Percentiles rank a stretch among this genome's conserved stretches.
phyloP scores from a whole-genome alignment of 2,113 vertebrate genomes.

The Rhabdomys dilectus region DNA sequence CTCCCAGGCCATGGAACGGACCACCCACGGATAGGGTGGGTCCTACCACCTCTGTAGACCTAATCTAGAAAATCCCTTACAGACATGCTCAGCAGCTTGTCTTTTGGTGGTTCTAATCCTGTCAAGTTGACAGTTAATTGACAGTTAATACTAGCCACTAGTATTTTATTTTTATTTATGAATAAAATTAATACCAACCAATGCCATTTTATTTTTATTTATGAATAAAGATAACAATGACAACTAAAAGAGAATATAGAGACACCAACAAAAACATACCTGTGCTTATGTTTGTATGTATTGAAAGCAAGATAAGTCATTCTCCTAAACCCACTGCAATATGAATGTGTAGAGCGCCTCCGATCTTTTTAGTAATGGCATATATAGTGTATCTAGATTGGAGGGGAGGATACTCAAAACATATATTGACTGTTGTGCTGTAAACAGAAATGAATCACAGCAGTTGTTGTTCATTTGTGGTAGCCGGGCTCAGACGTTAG shows the following conservation, averaged over 20 bases:
- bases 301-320: constrained; percentile 8
- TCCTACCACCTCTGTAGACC: not conserved
- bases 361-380: not conserved
- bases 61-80: not conserved
- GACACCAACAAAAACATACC: not conserved
- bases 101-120: not conserved
- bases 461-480: not conserved
- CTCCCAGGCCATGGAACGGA: not conserved
- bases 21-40: not conserved
- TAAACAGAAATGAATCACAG: constrained; percentile 43
- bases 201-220: constrained; percentile 22
- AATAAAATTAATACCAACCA: not conserved
- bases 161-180: constrained; percentile 18
- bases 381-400: not conserved
- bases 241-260: not conserved
- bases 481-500: not conserved
- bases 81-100: not conserved
- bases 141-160: not conserved
- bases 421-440: not conserved
- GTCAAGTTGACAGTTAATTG: not conserved
- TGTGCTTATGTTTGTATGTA: not conserved
- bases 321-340: not conserved
- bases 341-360: not conserved
- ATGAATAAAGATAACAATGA: constrained; percentile 31
- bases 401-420: not conserved